These are phyloP conservation scores for Amphiduros pacificus DNA, from an alignment of 2,888 invertebrate species.

Conservation along the genomic window DNA sequence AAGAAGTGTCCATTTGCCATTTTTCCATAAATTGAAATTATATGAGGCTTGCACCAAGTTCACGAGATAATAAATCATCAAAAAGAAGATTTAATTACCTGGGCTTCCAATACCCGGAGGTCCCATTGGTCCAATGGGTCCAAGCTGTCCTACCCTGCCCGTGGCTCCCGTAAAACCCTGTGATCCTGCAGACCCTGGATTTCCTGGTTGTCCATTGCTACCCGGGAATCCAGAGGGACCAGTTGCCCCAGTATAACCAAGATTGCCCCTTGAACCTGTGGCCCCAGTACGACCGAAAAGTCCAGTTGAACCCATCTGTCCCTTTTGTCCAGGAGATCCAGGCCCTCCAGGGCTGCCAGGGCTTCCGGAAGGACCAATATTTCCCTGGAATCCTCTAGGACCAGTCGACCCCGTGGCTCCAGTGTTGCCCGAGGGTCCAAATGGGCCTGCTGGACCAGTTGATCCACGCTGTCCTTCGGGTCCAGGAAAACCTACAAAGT, in stretches of 20 bases:
- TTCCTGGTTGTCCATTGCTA: constrained; percentile 15
- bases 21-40: too few relatives aligned
- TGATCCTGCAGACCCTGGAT: constrained; percentile 13
- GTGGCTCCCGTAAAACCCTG: constrained; percentile 21
- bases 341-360: constrained; percentile 10
- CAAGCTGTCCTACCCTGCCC: neutral
- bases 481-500: constrained; percentile 10
- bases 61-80: neutral
- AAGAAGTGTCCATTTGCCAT: too few relatives aligned
- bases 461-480: constrained; percentile 8
- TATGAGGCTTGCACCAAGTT: too few relatives aligned
- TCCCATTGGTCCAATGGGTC: neutral
- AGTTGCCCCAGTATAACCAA: constrained; percentile 18
- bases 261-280: constrained; percentile 20
- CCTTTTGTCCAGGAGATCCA: constrained; percentile 11
- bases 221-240: constrained; percentile 26
- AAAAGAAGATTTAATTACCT: neutral
- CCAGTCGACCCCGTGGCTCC: constrained; percentile 17
- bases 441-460: constrained; percentile 2
- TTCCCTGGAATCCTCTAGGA: constrained; percentile 9
- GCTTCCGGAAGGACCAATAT: constrained; percentile 3
- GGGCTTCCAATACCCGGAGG: neutral
- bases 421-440: constrained; percentile 8
- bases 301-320: constrained; percentile 20
- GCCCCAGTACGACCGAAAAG: constrained; percentile 17